A percentile compares a stretch with the other conserved stretches of the same genome.
Evolutionary conservation across 2,113 vertebrate species (phyloP).

Genomic region (Tragelaphus strepsiceros): DNA sequence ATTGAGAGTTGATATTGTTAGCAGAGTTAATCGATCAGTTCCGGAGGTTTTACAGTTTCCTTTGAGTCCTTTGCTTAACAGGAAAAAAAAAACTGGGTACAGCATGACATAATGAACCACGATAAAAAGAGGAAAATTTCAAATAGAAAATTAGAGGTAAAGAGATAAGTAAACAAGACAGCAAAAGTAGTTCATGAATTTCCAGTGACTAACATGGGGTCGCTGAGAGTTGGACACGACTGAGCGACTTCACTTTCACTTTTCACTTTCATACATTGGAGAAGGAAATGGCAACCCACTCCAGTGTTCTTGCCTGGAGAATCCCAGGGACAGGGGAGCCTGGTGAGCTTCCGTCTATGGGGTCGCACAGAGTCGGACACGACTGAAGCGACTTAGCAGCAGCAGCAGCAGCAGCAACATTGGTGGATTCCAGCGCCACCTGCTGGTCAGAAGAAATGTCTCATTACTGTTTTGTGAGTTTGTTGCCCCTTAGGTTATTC

Average conservation of each 20-base stretch:
- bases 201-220: not conserved
- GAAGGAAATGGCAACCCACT: too few species aligned
- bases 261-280: too few species aligned
- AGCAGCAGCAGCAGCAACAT: too few species aligned
- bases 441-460: constrained; percentile 32
- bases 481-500: not conserved
- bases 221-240: too few species aligned
- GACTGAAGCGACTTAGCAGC: too few species aligned
- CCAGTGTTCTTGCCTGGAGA: too few species aligned
- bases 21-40: not conserved
- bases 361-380: too few species aligned
- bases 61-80: not conserved
- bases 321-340: too few species aligned
- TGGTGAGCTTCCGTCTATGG: too few species aligned
- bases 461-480: not conserved
- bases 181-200: not conserved
- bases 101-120: not conserved
- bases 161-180: not conserved
- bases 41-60: not conserved
- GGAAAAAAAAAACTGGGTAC: not conserved
- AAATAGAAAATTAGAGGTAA: not conserved
- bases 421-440: constrained; percentile 60
- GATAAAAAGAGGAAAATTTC: not conserved
- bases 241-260: too few species aligned
- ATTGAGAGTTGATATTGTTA: constrained; percentile 8